These are phyloP conservation scores for Trogon surrucura DNA, from an alignment of 2,113 vertebrate genomes.

Conservation along the genomic window DNA sequence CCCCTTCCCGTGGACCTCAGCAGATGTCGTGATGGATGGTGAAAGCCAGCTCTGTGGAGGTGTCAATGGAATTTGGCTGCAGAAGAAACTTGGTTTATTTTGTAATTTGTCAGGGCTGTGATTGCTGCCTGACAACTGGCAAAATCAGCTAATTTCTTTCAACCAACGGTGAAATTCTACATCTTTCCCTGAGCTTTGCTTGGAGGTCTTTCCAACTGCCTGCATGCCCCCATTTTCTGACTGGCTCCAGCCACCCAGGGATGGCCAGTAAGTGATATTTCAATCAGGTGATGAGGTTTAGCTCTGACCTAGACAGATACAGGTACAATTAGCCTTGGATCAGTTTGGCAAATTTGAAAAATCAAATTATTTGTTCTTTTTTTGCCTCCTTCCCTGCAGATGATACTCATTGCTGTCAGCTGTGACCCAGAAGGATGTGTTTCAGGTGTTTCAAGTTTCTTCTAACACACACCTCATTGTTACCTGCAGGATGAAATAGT, in stretches of 20 bases:
- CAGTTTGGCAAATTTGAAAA: not conserved
- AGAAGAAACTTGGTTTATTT: constrained; percentile 18
- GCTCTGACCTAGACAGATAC: not conserved
- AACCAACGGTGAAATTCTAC: constrained; percentile 18
- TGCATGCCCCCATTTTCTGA: not conserved
- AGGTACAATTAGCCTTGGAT: not conserved
- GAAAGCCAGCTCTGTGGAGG: constrained; percentile 39
- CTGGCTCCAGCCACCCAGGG: not conserved
- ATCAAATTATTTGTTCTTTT: not conserved
- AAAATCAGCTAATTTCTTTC: constrained; percentile 37
- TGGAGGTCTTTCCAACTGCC: not conserved
- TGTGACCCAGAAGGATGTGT: not conserved
- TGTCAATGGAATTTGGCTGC: constrained; percentile 60
- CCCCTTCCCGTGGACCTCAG: constrained; percentile 29
- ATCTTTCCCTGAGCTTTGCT: not conserved
- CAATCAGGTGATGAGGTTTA: not conserved
- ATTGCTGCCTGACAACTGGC: constrained; percentile 49
- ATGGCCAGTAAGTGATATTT: not conserved
- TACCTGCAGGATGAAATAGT: not conserved
- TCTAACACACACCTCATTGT: not conserved
- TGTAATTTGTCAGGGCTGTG: constrained; percentile 41
- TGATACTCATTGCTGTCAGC: not conserved
- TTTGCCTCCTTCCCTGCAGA: not conserved
- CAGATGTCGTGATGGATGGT: constrained; percentile 40
- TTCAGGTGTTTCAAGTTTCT: not conserved